Conservation (phyloP, 2,888 invertebrate species). For the Drosophila bunnanda region DNA sequence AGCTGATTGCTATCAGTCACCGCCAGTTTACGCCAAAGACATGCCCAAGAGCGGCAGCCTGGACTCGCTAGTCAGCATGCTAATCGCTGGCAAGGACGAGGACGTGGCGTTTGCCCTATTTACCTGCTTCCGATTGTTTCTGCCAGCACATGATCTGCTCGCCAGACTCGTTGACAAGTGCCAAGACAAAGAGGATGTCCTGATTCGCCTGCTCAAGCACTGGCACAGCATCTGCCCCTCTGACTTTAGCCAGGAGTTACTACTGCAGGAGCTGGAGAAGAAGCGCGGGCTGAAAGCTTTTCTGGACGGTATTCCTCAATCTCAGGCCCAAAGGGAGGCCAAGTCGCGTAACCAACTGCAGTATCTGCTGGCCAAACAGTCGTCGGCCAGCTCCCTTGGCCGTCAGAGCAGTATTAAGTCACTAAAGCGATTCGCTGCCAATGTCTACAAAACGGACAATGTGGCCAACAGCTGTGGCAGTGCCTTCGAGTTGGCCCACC, state of each 20-base stretch:
- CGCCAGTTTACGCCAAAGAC: conserved; percentile 61
- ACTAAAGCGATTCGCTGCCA: conserved; percentile 84
- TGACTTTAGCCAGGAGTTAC: conserved; percentile 96
- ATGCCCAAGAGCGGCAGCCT: conserved; percentile 57
- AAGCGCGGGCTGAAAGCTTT: conserved; percentile 89
- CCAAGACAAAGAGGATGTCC: conserved; percentile 83
- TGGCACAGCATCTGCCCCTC: conserved; percentile 98
- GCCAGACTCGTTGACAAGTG: conserved; percentile 90
- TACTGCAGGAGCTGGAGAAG: conserved; percentile 94
- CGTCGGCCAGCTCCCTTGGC: conserved; percentile 61
- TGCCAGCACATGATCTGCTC: conserved; percentile 92
- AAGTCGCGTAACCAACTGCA: conserved; percentile 85
- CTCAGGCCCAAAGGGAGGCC: conserved; percentile 26
- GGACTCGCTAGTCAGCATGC: conserved; percentile 42
- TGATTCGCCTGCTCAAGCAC: conserved; percentile 88
- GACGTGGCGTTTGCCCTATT: conserved; percentile 89
- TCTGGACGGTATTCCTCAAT: conserved; percentile 85
- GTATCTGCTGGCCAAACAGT: conserved; percentile 56
- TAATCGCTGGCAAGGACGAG: conserved; percentile 86
- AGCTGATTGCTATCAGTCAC: conserved; percentile 44
- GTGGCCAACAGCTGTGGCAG: conserved; percentile 90
- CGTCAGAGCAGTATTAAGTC: conserved; percentile 74
- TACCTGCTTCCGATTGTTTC: conserved; percentile 54
- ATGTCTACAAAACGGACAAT: conserved; percentile 67
- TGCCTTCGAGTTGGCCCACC: conserved; percentile 93